A percentile compares a stretch with the other conserved stretches of the same genome.
phyloP scores from a whole-genome alignment of 2,888 invertebrate species.

The Tromatobia lineatoria region DNA sequence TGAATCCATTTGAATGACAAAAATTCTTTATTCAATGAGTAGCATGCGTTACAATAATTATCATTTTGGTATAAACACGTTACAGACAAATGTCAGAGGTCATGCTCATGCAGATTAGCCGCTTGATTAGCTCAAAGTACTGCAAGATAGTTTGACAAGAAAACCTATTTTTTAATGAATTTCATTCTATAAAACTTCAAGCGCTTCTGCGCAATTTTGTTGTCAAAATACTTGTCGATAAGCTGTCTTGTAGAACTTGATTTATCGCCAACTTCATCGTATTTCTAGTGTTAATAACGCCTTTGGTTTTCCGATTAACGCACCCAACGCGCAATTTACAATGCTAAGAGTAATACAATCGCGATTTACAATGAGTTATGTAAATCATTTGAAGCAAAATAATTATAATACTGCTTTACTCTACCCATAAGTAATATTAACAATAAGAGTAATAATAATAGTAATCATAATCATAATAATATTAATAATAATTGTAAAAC shows the following conservation, averaged over 20 bases:
- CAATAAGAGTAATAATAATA: constrained; percentile 8
- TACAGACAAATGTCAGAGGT: constrained; percentile 76
- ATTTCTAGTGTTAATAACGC: constrained; percentile 43
- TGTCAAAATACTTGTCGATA: constrained; percentile 12
- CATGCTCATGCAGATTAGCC: constrained; percentile 79
- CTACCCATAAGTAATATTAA: constrained; percentile 6
- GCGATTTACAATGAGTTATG: constrained; percentile 45
- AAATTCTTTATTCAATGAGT: constrained; percentile 81
- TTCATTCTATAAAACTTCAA: background rate
- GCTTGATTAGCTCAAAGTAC: constrained; percentile 63
- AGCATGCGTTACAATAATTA: constrained; percentile 82
- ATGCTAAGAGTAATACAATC: constrained; percentile 52
- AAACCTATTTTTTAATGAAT: background rate
- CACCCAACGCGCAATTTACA: constrained; percentile 36
- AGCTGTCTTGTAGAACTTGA: constrained; percentile 31
- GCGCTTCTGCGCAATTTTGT: constrained; percentile 4
- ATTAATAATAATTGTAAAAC: background rate
- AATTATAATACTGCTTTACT: constrained; percentile 56
- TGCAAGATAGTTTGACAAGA: constrained; percentile 50
- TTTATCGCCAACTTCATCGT: constrained; percentile 48
- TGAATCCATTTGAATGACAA: constrained; percentile 81
- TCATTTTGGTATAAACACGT: constrained; percentile 70
- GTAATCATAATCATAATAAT: constrained; percentile 1
- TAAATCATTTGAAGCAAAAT: constrained; percentile 40
- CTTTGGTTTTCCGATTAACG: constrained; percentile 35